Evolutionary conservation across 2,888 invertebrate genomes (phyloP).

Genomic region (Imbricaverruca yamaguchii): DNA sequence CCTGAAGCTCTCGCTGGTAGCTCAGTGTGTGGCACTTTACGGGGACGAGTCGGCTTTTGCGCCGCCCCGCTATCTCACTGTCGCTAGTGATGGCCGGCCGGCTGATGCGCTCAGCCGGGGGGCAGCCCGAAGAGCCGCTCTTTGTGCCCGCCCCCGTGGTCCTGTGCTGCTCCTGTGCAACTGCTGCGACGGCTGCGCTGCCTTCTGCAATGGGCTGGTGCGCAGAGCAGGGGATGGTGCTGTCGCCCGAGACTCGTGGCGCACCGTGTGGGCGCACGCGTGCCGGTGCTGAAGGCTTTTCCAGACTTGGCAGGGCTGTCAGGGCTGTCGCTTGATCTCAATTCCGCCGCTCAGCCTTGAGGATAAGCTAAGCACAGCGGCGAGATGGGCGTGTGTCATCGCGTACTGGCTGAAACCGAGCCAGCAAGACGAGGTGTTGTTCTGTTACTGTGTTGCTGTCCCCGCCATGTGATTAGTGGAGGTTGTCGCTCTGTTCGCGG

Average conservation of each 20-base stretch:
- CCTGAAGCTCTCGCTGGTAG: neutral
- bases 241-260: neutral
- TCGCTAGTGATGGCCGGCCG: neutral
- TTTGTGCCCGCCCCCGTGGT: neutral
- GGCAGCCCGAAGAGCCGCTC: too few relatives aligned
- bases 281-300: neutral
- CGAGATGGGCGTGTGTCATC: neutral
- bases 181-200: too few relatives aligned
- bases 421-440: neutral
- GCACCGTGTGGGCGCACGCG: neutral
- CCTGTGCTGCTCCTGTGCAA: neutral
- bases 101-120: too few relatives aligned
- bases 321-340: slow-evolving; percentile 6
- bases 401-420: too few relatives aligned
- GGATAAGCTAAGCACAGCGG: neutral
- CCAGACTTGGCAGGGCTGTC: neutral
- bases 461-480: slow-evolving; percentile 9
- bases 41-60: neutral
- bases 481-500: neutral
- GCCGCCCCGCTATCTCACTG: neutral
- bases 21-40: too few relatives aligned
- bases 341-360: neutral
- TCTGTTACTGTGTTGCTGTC: slow-evolving; percentile 13
- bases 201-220: too few relatives aligned
- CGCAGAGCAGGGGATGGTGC: neutral